Base-by-base conservation (phyloP, 37 sponge, comb jelly and placozoan species). In the Ephydatia muelleri region DNA sequence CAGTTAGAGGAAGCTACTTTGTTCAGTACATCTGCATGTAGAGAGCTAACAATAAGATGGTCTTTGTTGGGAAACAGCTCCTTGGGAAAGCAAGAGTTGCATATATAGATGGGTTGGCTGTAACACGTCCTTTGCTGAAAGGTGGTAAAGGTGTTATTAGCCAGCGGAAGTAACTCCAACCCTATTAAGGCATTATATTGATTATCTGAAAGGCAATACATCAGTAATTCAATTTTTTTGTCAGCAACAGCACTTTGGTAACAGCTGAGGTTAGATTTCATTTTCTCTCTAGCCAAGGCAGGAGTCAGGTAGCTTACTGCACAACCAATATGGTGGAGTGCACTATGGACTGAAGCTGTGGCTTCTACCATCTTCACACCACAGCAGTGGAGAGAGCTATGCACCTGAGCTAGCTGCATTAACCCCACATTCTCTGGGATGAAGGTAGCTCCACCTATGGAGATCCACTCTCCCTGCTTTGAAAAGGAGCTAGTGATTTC, bases 121-220 rank as follows among this genome's bases (percentile, higher is more conserved):
- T 33, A 38, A 4, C 23, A 11, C 12, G 31, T 14, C 21, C 35
- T 40, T 27, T 49, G 16, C 29, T 39, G 38, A 86, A 86, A 86
- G 14, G 35, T 12, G 2, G 28, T 65, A 38, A 77, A 85, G 3
- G 70, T 77, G 19, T 68, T 40, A 68, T 85, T 39, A 5, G 72
- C 85, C 22, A 85, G 29, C 30, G 85, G 85, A 23, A 85, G 37
- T 70, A 85, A 79, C 29, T 65, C 71, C 34, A 85, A 32, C 14
- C 79, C 79, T 33, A 22, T 33, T 22, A 85, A 38, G 32, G 65
- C 69, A 85, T 32, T 29, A 65, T 43, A 85, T 11, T 35, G n/a
- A 21, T 67, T 37, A 22, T 85, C 85, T 32, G 78, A 67, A 23
- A 75, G 14, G 23, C 85, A 85, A 30, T 78, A 85, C 28, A 68